Evolutionary conservation across 2,797 vertebrate genomes (phyloP).

Genomic region (Coranthus polyacanthus): DNA sequence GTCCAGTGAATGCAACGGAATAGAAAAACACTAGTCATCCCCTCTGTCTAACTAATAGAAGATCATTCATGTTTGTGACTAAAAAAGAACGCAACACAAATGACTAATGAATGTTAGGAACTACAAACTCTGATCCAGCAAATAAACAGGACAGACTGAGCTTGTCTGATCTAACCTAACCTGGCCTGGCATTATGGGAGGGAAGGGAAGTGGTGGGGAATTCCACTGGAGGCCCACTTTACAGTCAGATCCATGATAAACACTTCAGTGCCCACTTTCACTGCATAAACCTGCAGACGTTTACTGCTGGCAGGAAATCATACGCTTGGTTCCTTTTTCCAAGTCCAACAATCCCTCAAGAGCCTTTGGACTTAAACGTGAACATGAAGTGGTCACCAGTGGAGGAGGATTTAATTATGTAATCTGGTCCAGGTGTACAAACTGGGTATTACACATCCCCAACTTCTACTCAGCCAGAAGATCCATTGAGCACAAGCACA

Average conservation of each 20-base stretch:
- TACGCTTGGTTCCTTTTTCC: background rate
- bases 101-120: too few relatives aligned
- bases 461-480: too few relatives aligned
- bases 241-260: conserved; percentile 1
- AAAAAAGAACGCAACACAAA: too few relatives aligned
- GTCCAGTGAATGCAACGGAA: too few relatives aligned
- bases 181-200: conserved; percentile 6
- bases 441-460: background rate
- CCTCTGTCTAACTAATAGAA: too few relatives aligned
- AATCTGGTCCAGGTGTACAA: background rate
- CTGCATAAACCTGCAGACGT: conserved; percentile 2
- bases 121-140: too few relatives aligned
- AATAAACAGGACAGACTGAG: background rate
- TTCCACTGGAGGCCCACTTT: conserved; percentile 49
- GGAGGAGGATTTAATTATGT: background rate
- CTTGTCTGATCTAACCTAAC: background rate
- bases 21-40: too few relatives aligned
- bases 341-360: too few relatives aligned
- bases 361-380: background rate
- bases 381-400: background rate
- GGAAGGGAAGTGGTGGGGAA: conserved; percentile 57
- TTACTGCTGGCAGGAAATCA: background rate
- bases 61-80: too few relatives aligned
- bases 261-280: conserved; percentile 12
- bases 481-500: too few relatives aligned